Percentiles rank a stretch among this genome's conserved stretches.
Evolutionary conservation across 2,888 invertebrate species (phyloP).

Genomic region (Napeogenes sylphis): DNA sequence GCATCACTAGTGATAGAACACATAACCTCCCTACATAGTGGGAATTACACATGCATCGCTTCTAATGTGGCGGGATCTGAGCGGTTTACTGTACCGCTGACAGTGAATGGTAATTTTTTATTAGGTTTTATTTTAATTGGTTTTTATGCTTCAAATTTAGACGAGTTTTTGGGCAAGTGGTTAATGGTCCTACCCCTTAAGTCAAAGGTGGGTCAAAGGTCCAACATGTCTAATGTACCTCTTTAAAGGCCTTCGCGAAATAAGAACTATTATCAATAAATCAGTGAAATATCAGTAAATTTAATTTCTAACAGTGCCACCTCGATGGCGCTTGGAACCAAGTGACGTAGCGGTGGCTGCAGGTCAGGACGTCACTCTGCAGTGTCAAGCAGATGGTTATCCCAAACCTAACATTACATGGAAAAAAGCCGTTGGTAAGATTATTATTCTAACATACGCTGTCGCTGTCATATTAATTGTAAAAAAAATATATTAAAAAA

Average conservation of each 20-base stretch:
- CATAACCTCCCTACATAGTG: conserved; percentile 89
- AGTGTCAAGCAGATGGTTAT: conserved; percentile 95
- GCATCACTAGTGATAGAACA: conserved; percentile 91
- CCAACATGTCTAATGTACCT: too few species aligned
- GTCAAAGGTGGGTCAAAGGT: too few species aligned
- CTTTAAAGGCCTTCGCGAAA: too few species aligned
- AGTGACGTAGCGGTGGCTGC: conserved; percentile 88
- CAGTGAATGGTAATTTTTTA: conserved; percentile 84
- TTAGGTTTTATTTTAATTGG: neutral
- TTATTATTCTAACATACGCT: conserved; percentile 4
- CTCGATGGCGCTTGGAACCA: conserved; percentile 92
- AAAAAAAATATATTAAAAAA: too few species aligned
- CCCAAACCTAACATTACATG: conserved; percentile 92
- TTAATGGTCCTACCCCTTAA: neutral
- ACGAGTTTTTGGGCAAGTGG: neutral
- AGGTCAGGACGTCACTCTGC: conserved; percentile 88
- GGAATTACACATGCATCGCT: conserved; percentile 95
- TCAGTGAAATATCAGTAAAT: too few species aligned
- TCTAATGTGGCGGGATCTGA: conserved; percentile 90
- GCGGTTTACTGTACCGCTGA: conserved; percentile 86
- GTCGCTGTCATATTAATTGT: too few species aligned
- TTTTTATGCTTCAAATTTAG: neutral
- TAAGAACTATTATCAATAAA: too few species aligned
- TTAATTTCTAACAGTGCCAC: conserved; percentile 81
- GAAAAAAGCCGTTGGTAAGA: conserved; percentile 90